Evolutionary conservation across 2,113 vertebrate species (phyloP), one percentile per base, ranked within the genome.

Genomic region (Canis aureus): DNA sequence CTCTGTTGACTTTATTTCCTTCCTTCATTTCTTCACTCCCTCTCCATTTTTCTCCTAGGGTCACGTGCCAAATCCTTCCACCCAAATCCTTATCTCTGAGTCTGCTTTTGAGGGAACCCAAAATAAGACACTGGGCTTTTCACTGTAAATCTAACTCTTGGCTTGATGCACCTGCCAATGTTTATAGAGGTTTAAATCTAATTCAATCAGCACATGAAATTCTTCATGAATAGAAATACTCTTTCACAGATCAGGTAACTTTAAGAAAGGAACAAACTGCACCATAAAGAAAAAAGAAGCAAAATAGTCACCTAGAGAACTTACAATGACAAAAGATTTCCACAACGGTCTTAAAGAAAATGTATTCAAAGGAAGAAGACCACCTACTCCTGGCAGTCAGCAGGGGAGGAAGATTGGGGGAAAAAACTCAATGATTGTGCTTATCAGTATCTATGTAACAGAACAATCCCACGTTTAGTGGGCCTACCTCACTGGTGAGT

Each of bases 181-280:
- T 95, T 89, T 74, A 69, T 69, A 69, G 78, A 89, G 43, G 27
- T 94, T 94, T 97, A 97, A 97, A 96, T 97, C 64, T 81, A 74
- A 78, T 57, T 95, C 95, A 88, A 92, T 80, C 20, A 95, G 90
- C 27, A 71, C 11, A 43, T 19, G 25, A 95, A 97, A 96, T 97
- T 84, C 10, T 96, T 97, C 59, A 64, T 83, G 92, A 90, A 74
- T 90, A 80, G 74, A 96, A 97, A 79, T 96, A 74, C 0, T 92
- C 79, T 97, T 97, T 97, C 95, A 96, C 22, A 95, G 83, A 79
- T 97, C 60, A 94, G 74, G 84, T 79, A 97, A 94, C 35, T 95
- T 94, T 38, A 55, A 96, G 84, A 96, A 96, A 97, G 89, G 94
- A 98, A 96, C 43, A 96, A 91, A n/a, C 13, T 60, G 96, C 2